phyloP scores from a whole-genome alignment of 2,797 vertebrate species.

The Nasua narica region DNA sequence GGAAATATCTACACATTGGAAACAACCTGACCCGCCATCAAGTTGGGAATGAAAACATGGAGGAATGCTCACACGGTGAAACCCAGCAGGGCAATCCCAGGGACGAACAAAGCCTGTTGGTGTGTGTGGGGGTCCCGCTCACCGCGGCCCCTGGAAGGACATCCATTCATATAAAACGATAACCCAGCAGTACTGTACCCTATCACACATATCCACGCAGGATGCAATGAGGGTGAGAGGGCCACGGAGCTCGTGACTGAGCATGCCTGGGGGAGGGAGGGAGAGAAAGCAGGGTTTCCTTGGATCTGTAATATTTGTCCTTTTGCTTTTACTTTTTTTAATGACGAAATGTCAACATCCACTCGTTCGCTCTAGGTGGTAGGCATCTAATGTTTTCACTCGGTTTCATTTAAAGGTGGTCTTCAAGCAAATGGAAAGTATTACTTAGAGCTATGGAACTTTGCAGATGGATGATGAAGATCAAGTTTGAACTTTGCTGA shows the following conservation, averaged over 20 bases:
- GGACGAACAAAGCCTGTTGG: neutral
- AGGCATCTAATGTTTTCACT: neutral
- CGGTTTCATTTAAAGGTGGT: neutral
- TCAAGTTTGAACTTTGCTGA: neutral
- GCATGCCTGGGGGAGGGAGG: no score
- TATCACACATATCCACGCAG: accelerated
- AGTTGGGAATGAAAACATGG: neutral
- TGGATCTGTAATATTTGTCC: neutral
- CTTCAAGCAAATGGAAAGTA: neutral
- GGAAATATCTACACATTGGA: neutral
- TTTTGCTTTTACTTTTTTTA: neutral
- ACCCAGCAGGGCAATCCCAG: no score
- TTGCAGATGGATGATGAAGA: neutral
- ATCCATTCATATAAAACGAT: accelerated
- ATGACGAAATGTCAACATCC: neutral
- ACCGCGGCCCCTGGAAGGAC: neutral
- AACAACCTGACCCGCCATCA: neutral
- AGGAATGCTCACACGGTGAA: neutral
- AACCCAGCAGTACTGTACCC: accelerated
- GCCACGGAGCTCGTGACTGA: accelerated
- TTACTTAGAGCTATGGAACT: neutral
- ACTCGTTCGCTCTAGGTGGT: neutral
- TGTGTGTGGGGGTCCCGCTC: neutral
- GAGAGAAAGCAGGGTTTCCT: neutral
- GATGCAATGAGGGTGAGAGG: neutral